Base-by-base conservation (phyloP, 2,797 vertebrate genomes). In the Fistularia tabacaria region DNA sequence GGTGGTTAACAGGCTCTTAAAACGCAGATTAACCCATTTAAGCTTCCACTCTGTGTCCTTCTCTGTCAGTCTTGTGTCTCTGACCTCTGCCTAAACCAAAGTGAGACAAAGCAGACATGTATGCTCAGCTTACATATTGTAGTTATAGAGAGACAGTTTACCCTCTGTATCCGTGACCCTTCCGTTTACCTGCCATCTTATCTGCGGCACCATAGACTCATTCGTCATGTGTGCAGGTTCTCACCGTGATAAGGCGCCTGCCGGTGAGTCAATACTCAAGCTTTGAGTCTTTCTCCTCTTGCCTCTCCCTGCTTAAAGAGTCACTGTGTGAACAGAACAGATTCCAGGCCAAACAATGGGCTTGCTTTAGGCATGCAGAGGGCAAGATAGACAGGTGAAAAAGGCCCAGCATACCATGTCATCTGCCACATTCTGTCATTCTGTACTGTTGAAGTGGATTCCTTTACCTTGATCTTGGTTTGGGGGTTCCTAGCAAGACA, bases 221-320 rank as follows among this genome's bases (percentile, higher is more conserved):
- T 87, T 85, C 73, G 66, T 87, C 84, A 86, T 74, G 74, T 85
- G 86, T 74, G 72, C 46, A 53, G 62, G 82, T 87, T 89, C 86
- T 87, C 87, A 87, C 84, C 46, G 41, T 85, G 87, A 89, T 89
- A 88, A 87, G 81, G 69, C 57, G 64, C 56, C 12, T 62, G 69
- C 69, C 58, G 61, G 76, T 76, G 80, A 78, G 85, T 87, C 85
- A 87, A 87, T 81, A 84, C 69, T 57, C 15, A 54, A 79, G 79
- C 79, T 72, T 64, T 62, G 69, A 61, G 52, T 76, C 84, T 79
- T 76, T 79, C 81, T 84, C 79, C 64, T 6, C 49, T 40, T 62
- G 73, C 83, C 83, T 77, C 83, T 79, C 83, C 85, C 77, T 78
- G 80, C 83, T 85, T 79, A 76, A 83, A 88, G 81, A 84, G 84